These are phyloP conservation scores for Diceros bicornis DNA, from an alignment of 2,797 vertebrate species.

Conservation along the genomic window DNA sequence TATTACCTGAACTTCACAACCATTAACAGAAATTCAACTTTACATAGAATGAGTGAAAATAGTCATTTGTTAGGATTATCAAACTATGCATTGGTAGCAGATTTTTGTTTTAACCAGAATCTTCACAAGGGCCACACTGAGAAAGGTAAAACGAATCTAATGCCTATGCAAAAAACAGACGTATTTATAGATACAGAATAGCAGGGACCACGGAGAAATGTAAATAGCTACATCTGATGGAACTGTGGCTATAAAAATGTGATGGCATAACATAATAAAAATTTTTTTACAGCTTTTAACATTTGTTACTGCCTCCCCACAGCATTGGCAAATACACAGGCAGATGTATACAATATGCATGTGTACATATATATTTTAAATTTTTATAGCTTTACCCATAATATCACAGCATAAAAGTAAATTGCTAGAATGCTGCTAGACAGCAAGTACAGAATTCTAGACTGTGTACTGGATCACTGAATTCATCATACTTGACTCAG, in stretches of 20 bases:
- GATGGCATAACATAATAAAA: neutral
- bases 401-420: constrained; percentile 16
- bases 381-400: neutral
- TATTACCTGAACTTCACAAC: constrained; percentile 1
- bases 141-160: constrained; percentile 32
- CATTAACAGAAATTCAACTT: constrained; percentile 48
- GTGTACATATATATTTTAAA: neutral
- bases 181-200: neutral
- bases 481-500: neutral
- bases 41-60: neutral
- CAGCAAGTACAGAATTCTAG: neutral
- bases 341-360: neutral
- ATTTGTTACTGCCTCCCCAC: neutral
- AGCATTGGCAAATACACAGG: neutral
- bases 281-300: neutral
- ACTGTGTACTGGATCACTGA: neutral
- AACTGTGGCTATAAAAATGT: neutral
- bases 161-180: neutral
- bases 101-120: constrained; percentile 39
- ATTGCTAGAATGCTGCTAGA: neutral
- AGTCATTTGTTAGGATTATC: neutral
- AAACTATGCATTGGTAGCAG: neutral
- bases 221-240: neutral
- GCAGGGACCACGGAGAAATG: neutral
- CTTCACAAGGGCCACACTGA: constrained; percentile 14